These are phyloP conservation scores for Polymixis flavicincta DNA, from an alignment of 2,888 invertebrate species.

Conservation along the genomic window DNA sequence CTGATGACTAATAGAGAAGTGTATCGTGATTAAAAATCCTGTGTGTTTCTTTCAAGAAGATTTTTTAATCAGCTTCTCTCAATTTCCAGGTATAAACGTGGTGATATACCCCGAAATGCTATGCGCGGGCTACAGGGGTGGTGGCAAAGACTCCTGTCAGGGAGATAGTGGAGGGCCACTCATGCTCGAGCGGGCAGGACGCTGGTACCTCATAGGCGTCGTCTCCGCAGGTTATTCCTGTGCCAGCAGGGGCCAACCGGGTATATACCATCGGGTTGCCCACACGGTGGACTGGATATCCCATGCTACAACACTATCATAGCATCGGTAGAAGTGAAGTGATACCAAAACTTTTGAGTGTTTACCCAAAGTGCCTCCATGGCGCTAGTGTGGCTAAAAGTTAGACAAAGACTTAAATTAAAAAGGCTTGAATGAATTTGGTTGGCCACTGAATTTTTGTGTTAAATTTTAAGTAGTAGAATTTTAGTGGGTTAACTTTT, in stretches of 20 bases:
- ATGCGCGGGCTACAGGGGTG: slow-evolving; percentile 97
- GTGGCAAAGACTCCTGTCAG: slow-evolving; percentile 95
- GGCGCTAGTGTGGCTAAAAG: slow-evolving; percentile 54
- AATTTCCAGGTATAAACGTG: slow-evolving; percentile 93
- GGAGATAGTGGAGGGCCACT: slow-evolving; percentile 97
- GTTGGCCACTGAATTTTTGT: slow-evolving; percentile 37
- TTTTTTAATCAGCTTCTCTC: neutral
- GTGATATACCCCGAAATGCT: slow-evolving; percentile 98
- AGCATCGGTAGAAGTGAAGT: slow-evolving; percentile 66
- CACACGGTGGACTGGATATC: slow-evolving; percentile 98
- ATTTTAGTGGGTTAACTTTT: slow-evolving; percentile 37
- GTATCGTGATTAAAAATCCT: neutral
- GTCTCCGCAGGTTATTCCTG: slow-evolving; percentile 98
- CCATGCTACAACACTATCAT: slow-evolving; percentile 89
- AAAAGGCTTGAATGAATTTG: slow-evolving; percentile 30
- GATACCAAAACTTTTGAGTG: slow-evolving; percentile 41
- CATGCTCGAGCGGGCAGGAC: slow-evolving; percentile 96
- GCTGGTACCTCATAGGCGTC: slow-evolving; percentile 97
- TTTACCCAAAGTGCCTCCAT: slow-evolving; percentile 13
- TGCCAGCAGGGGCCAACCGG: slow-evolving; percentile 97
- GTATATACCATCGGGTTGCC: slow-evolving; percentile 97
- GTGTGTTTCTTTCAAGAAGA: neutral
- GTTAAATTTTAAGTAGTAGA: slow-evolving; percentile 41
- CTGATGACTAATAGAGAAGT: too few relatives aligned
- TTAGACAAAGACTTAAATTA: slow-evolving; percentile 15